phyloP scores from a whole-genome alignment of 2,797 vertebrate species.

The Hyperoplus immaculatus region DNA sequence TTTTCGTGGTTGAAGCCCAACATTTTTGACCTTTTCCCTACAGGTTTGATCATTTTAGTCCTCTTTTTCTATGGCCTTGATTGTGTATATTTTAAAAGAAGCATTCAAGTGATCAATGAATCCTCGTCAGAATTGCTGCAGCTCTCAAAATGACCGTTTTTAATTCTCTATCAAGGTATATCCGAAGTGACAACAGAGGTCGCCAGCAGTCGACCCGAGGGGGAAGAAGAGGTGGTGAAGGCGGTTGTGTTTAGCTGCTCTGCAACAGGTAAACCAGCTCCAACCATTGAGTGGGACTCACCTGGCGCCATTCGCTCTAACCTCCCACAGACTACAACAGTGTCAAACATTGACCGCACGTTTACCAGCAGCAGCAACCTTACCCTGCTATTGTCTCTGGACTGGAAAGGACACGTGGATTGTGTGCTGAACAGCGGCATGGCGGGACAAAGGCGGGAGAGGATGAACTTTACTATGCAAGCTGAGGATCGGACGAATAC shows the following conservation, averaged over 20 bases:
- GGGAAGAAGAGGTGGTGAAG: fast-evolving
- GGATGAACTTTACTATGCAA: not conserved
- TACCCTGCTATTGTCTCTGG: slow-evolving; percentile 45
- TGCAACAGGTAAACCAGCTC: slow-evolving; percentile 82
- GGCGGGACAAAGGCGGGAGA: slow-evolving; percentile 18
- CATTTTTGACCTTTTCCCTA: not conserved
- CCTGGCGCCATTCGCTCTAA: fast-evolving
- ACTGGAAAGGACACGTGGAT: slow-evolving; percentile 43
- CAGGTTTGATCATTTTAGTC: not conserved
- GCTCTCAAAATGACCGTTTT: not conserved
- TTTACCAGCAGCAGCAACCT: slow-evolving; percentile 68
- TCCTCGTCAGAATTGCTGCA: not conserved
- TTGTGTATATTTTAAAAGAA: not conserved
- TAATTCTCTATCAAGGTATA: slow-evolving; percentile 69
- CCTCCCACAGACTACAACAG: fast-evolving
- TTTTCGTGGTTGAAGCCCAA: not conserved
- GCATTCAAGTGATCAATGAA: not conserved
- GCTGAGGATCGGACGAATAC: fast-evolving
- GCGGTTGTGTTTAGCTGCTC: slow-evolving; percentile 73
- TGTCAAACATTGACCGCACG: slow-evolving; percentile 57
- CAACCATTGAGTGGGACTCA: slow-evolving; percentile 68
- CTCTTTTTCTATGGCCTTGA: not conserved
- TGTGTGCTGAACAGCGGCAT: slow-evolving; percentile 70
- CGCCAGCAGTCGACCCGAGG: fast-evolving
- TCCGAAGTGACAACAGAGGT: slow-evolving; percentile 50